Base-by-base conservation (phyloP, 1,140 invertebrate genomes). In the Homalodisca vitripennis region DNA sequence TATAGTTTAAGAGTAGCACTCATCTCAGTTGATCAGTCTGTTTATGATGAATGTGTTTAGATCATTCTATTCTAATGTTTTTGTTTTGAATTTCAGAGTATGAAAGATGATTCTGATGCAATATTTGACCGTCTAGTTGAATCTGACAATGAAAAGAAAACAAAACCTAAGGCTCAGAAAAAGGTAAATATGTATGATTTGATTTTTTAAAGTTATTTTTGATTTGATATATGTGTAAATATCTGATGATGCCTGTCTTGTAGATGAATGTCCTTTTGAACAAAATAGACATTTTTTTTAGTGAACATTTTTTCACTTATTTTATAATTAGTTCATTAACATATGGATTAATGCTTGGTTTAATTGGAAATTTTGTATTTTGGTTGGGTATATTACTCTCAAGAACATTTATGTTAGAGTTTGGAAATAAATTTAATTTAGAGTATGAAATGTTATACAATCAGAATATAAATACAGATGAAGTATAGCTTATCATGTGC, bases 41-140 rank as follows among this genome's bases (percentile, higher is more conserved):
- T 41, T 67, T n/a, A n/a, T n/a, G n/a, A n/a, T n/a, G n/a, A n/a
- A n/a, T n/a, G n/a, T n/a, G n/a, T n/a, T n/a, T n/a, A n/a, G n/a
- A n/a, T n/a, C n/a, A n/a, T n/a, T n/a, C n/a, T n/a, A n/a, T n/a
- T n/a, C n/a, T n/a, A n/a, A n/a, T n/a, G n/a, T n/a, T n/a, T n/a
- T n/a, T n/a, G n/a, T n/a, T 70, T 70, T 30, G 34, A 53, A 26
- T 74, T 73, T 12, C 70, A 83, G 81, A 75, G 79, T 12, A 80
- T 82, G 72, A 77, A 83, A 72, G 81, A 84, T 74, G 81, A 87
- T 73, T 78, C 85, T 0, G 86, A 90, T 71, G 85, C 85, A n/a
- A 83, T 89, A 63, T 90, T 91, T 73, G 87, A 92, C 73, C 87
- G 88, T 75, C 80, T 91, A 41, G 88, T 86, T 75, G 86, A 88